Evolutionary conservation across 2,797 vertebrate genomes (phyloP), one percentile per base, ranked within the genome.

Genomic region (Ataeniobius toweri): DNA sequence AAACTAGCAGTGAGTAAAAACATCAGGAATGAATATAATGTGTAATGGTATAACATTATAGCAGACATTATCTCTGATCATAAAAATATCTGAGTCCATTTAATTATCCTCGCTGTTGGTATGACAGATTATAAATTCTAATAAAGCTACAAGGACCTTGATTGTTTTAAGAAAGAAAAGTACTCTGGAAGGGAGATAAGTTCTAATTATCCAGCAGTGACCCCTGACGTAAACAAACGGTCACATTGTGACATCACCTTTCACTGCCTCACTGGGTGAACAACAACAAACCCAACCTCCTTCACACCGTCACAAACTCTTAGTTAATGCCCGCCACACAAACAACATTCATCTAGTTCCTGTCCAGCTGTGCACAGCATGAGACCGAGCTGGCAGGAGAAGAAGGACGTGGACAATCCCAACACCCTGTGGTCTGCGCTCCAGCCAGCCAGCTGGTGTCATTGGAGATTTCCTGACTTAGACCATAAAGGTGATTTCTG

Each of bases 321-420:
- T 77, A 77, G 88, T 93, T 90, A 93, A 88, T 1, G 28, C 80
- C 77, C 78, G 76, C 80, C 85, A 79, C 80, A 80, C 82, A 89
- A 93, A 91, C 88, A 89, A 81, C 83, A 87, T 86, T 86, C 83
- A 90, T 92, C 87, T 83, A 86, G 77, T 88, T 92, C 84, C 88
- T 84, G 87, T 81, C 92, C 93, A 92, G 93, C 94, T 91, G 94
- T 92, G 92, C 92, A 85, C 90, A 88, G 93, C 81, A 80, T 83
- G 93, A 87, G 84, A 56, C 39, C 1, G 76, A 75, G 83, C 82
- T 89, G 88, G 85, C 88, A 87, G 82, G 72, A 81, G 76, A 80
- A 89, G 82, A 80, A 80, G 78, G 83, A 82, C 78, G 74, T 75
- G 82, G 80, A 78, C 80, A 31, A 82, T 71, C 80, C 71, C 82